Conservation (phyloP, 2,888 invertebrate genomes). For the Cheilosia pagana region DNA sequence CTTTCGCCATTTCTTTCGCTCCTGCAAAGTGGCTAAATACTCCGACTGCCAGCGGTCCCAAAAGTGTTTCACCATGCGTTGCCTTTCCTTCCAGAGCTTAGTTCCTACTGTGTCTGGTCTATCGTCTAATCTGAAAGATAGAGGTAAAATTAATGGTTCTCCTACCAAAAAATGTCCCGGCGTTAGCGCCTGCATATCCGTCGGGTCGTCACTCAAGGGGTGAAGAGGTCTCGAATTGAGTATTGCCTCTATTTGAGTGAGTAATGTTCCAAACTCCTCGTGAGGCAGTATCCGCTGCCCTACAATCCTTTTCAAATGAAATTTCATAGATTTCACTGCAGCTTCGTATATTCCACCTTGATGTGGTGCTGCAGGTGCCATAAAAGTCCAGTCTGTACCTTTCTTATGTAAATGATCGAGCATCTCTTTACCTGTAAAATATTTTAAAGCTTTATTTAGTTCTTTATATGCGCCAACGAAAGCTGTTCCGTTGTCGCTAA, state of each 20-base stretch:
- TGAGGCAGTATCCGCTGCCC: slow-evolving; percentile 7
- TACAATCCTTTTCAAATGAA: background rate
- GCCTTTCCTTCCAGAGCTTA: background rate
- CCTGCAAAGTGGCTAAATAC: background rate
- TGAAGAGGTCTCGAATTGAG: slow-evolving; percentile 54
- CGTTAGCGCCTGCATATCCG: background rate
- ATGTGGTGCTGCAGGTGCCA: slow-evolving; percentile 50
- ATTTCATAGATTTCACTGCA: slow-evolving; percentile 56
- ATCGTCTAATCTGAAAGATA: too few relatives aligned
- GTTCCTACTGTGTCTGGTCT: background rate
- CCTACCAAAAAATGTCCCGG: slow-evolving; percentile 35
- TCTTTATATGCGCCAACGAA: slow-evolving; percentile 32
- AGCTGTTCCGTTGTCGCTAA: slow-evolving; percentile 45
- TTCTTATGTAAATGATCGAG: too few relatives aligned
- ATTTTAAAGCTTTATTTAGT: background rate
- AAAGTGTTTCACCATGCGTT: background rate
- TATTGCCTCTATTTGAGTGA: slow-evolving; percentile 40
- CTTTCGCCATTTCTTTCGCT: slow-evolving; percentile 1
- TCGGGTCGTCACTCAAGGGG: slow-evolving; percentile 31
- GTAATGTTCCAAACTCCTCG: slow-evolving; percentile 24
- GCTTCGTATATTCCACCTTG: slow-evolving; percentile 63
- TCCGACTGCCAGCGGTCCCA: too few relatives aligned
- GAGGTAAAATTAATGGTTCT: slow-evolving; percentile 29
- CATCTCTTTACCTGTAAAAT: background rate
- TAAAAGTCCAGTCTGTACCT: background rate